Conservation (phyloP, 2,888 invertebrate genomes). For the Cantharis nigra region DNA sequence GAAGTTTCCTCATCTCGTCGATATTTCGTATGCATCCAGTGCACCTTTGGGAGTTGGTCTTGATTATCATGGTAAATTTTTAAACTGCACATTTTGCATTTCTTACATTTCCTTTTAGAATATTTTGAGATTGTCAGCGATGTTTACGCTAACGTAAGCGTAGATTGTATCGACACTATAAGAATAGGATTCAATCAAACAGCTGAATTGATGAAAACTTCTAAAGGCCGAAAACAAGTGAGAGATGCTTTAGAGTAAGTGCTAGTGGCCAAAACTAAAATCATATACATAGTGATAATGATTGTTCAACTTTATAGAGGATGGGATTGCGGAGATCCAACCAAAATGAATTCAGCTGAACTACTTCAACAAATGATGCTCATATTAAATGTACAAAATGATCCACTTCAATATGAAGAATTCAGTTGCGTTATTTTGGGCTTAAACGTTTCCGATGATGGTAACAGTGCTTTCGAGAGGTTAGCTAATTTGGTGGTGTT, state of each 20-base stretch:
- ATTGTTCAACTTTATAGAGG: not conserved
- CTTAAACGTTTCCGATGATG: slow-evolving; percentile 4
- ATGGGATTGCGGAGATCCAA: slow-evolving; percentile 7
- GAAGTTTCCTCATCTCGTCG: slow-evolving; percentile 63
- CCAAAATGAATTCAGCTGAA: slow-evolving; percentile 7
- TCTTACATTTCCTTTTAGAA: not conserved
- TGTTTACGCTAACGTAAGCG: slow-evolving; percentile 18
- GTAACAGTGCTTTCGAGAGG: not conserved
- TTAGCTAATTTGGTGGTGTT: slow-evolving; percentile 7
- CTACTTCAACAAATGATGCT: not conserved
- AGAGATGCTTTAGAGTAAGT: slow-evolving; percentile 16
- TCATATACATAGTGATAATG: not conserved
- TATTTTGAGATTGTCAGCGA: slow-evolving; percentile 13
- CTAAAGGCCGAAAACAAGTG: slow-evolving; percentile 7
- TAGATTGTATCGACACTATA: slow-evolving; percentile 11
- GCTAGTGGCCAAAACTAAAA: not conserved
- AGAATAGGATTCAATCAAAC: slow-evolving; percentile 7
- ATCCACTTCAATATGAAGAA: slow-evolving; percentile 10
- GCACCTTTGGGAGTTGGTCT: slow-evolving; percentile 53
- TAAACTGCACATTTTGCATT: not conserved
- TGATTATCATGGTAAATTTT: not conserved
- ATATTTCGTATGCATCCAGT: slow-evolving; percentile 63
- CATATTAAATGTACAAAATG: slow-evolving; percentile 10
- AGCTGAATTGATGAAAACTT: slow-evolving; percentile 3
- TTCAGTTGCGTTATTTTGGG: slow-evolving; percentile 8